Conservation (phyloP, 2,888 invertebrate genomes). For the Cotesia congregata region DNA sequence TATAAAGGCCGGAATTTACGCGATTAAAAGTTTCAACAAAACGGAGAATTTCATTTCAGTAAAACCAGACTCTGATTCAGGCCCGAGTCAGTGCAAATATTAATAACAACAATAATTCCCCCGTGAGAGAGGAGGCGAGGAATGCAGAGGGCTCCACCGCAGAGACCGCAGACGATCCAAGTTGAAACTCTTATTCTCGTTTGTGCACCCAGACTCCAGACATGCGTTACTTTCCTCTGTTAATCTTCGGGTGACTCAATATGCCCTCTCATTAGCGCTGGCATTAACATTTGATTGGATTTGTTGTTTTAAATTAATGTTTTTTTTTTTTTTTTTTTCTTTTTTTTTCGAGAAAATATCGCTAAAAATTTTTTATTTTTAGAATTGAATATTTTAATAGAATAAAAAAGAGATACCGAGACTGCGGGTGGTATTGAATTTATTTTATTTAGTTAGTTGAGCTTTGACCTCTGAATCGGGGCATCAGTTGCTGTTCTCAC, state of each 20-base stretch:
- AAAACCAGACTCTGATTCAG: no score
- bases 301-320: background rate
- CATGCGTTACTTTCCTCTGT: conserved; percentile 5
- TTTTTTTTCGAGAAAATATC: background rate
- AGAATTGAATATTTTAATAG: background rate
- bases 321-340: conserved; percentile 21
- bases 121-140: conserved; percentile 11
- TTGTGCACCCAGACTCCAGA: conserved; percentile 12
- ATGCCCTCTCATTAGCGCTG: conserved; percentile 66
- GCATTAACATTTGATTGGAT: conserved; percentile 67
- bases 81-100: conserved; percentile 25
- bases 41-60: no score
- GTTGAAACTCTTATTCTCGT: conserved; percentile 6
- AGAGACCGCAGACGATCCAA: background rate
- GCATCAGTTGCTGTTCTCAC: conserved; percentile 66
- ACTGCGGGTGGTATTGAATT: conserved; percentile 53
- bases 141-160: background rate
- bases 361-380: background rate
- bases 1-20: conserved; percentile 3
- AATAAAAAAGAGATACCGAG: background rate
- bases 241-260: conserved; percentile 45
- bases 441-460: conserved; percentile 54
- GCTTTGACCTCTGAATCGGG: conserved; percentile 67
- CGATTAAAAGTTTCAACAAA: no score
- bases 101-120: conserved; percentile 38